Conservation (phyloP, 2,797 vertebrate genomes). For the Crax fasciolata region DNA sequence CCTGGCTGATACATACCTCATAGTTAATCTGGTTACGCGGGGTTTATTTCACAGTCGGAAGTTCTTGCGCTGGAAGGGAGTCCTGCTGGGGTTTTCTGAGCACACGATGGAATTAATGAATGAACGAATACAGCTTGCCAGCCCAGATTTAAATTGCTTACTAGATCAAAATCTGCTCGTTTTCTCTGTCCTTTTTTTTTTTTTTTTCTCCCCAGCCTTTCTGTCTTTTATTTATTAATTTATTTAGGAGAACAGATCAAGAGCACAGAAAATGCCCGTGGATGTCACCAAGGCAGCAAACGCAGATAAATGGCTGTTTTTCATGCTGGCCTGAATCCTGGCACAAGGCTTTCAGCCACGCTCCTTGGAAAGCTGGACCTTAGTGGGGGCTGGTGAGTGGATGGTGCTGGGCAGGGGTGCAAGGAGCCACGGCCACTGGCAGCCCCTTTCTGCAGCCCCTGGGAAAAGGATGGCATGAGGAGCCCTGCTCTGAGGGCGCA, state of each 20-base stretch:
- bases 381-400: neutral
- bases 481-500: conserved; percentile 31
- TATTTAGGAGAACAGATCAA: conserved; percentile 64
- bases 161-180: conserved; percentile 82
- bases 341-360: conserved; percentile 22
- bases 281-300: conserved; percentile 71
- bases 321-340: neutral
- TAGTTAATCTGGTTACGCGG: conserved; percentile 82
- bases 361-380: neutral
- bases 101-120: conserved; percentile 82
- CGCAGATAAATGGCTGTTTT: conserved; percentile 52
- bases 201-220: conserved; percentile 61
- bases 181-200: conserved; percentile 75
- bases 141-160: conserved; percentile 83
- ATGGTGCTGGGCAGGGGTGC: neutral
- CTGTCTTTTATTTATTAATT: conserved; percentile 73
- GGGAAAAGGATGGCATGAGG: neutral
- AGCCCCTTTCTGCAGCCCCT: neutral
- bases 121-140: conserved; percentile 80
- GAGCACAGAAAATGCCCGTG: conserved; percentile 62
- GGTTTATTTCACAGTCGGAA: conserved; percentile 84
- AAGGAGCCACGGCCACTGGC: rapidly evolving
- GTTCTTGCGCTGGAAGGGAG: conserved; percentile 79
- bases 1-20: conserved; percentile 80
- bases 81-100: conserved; percentile 81